phyloP scores from a whole-genome alignment of 2,113 vertebrate species.

The Misgurnus mizolepis region DNA sequence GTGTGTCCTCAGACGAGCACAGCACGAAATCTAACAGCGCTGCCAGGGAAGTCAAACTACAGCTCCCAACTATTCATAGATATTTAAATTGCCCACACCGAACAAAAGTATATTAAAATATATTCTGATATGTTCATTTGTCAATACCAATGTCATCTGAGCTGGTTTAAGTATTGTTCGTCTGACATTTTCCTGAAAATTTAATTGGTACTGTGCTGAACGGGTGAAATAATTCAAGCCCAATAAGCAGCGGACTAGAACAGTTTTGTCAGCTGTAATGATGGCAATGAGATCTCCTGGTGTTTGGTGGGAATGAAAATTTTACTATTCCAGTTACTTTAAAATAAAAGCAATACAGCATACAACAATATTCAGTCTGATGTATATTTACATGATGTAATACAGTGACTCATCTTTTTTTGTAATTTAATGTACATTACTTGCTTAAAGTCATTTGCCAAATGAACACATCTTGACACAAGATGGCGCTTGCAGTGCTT shows the following conservation, averaged over 20 bases:
- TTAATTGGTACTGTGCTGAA: not conserved
- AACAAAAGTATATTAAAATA: not conserved
- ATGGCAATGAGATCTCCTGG: not conserved
- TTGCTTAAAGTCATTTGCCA: no score
- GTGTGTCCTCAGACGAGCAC: not conserved
- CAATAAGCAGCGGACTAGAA: not conserved
- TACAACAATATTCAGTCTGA: no score
- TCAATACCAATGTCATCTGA: not conserved
- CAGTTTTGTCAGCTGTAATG: constrained; percentile 6
- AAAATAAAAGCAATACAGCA: no score
- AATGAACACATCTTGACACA: no score
- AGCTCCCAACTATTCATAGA: constrained; percentile 10
- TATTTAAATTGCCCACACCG: not conserved
- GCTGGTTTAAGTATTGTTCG: not conserved
- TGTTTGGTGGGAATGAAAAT: no score
- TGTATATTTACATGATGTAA: no score
- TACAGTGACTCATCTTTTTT: no score
- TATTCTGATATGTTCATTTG: constrained; percentile 23
- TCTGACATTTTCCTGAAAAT: not conserved
- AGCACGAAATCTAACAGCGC: not conserved
- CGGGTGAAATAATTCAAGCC: not conserved
- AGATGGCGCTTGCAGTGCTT: no score
- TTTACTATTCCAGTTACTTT: no score
- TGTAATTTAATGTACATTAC: no score
- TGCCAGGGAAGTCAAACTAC: not conserved